phyloP scores from a whole-genome alignment of 1,140 invertebrate genomes.

The Magallana gigas region DNA sequence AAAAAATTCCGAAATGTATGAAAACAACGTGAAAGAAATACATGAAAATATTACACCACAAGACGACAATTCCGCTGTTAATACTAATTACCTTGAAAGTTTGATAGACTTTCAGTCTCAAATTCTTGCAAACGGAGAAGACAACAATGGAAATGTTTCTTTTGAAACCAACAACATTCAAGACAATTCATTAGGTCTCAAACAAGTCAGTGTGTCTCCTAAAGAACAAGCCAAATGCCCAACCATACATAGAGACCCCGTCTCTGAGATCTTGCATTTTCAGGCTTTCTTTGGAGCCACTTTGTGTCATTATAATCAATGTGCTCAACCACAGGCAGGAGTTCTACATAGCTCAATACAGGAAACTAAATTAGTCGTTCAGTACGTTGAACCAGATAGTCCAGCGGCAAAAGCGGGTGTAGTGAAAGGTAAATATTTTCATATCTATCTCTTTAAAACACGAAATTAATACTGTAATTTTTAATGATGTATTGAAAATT shows the following conservation, averaged over 20 bases:
- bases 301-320: constrained; percentile 7
- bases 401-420: constrained; percentile 12
- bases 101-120: constrained; percentile 20
- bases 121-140: neutral
- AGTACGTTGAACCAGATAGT: constrained; percentile 19
- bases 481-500: too few relatives aligned
- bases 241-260: neutral
- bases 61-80: neutral
- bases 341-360: neutral
- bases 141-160: neutral
- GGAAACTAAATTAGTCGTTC: constrained; percentile 18
- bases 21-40: neutral
- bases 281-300: neutral
- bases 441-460: neutral
- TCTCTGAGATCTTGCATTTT: neutral
- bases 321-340: constrained; percentile 7
- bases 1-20: neutral
- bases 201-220: neutral
- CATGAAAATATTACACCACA: neutral
- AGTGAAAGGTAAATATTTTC: neutral
- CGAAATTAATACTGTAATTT: too few relatives aligned
- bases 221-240: neutral
- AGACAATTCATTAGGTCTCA: neutral
- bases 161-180: neutral
- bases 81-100: constrained; percentile 19